Evolutionary conservation across 2,797 vertebrate genomes (phyloP), one percentile per base, ranked within the genome.

Genomic region (Betta splendens): DNA sequence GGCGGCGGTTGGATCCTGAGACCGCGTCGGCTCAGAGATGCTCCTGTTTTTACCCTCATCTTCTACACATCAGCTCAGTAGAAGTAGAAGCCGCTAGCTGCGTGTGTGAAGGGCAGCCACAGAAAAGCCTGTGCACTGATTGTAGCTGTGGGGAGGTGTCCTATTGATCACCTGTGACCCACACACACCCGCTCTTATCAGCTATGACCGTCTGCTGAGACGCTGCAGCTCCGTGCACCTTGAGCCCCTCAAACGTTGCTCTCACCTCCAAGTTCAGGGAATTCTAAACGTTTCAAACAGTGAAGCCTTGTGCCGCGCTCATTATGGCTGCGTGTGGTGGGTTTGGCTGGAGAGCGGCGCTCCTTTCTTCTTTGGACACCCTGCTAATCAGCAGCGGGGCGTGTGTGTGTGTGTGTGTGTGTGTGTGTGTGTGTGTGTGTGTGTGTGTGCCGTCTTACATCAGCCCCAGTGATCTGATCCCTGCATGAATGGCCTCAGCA

Each of bases 91-190:
- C n/a, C n/a, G 64, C 63, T 68, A 72, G 84, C 83, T 89, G 86
- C 85, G 87, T 33, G 44, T 66, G 81, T 87, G 79, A 86, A 86
- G 83, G 86, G 79, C 78, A 77, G 75, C 75, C 77, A 81, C 91
- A 85, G 87, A 89, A 89, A 89, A 87, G 85, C 64, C 72, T 65
- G 79, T 81, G 79, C 80, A 79, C 72, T 68, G 87, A 84, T 85
- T 88, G 87, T 83, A 77, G 84, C 86, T 87, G 71, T 51, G 67
- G 80, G 88, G 87, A 71, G 63, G 60, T 64, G 77, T 83, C 50
- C 16, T 58, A 89, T 89, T 66, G 88, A 90, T 89, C 85, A 73
- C 66, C 55, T 65, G 84, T 63, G 64, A 80, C 69, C 70, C 52
- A 53, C 75, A 59, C 61, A 54, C 56, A 75, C 25, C 67, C 59